These are phyloP conservation scores for Tachypleus tridentatus DNA, from an alignment of 1,140 invertebrate genomes.

Conservation along the genomic window DNA sequence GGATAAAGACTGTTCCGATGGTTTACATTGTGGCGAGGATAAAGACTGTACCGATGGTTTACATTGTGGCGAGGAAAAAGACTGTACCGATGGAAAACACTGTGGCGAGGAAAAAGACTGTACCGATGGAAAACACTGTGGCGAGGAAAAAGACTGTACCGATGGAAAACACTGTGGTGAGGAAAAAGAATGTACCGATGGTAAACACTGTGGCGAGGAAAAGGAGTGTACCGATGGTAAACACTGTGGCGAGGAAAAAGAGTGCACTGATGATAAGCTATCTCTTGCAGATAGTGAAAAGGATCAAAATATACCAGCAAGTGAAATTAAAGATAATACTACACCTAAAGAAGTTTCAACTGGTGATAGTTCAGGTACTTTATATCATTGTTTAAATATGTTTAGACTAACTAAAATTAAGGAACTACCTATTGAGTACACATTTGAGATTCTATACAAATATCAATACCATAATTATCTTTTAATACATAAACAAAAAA, in stretches of 20 bases:
- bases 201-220: not conserved
- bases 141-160: not conserved
- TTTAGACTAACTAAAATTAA: no score
- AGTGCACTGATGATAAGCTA: no score
- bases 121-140: constrained; percentile 1
- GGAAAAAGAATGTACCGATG: not conserved
- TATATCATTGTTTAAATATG: no score
- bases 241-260: not conserved
- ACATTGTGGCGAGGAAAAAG: constrained; percentile 1
- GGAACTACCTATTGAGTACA: no score
- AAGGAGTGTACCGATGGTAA: not conserved
- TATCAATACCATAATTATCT: no score
- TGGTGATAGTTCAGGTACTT: no score
- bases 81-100: constrained; percentile 1
- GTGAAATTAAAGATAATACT: no score
- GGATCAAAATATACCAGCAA: not conserved
- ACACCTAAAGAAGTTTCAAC: no score
- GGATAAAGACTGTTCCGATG: not conserved
- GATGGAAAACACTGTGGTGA: not conserved
- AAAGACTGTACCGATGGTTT: not conserved
- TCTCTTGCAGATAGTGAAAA: not conserved
- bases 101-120: constrained; percentile 1
- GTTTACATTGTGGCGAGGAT: not conserved
- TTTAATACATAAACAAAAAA: no score
- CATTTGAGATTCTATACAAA: no score